A percentile compares a stretch with the other conserved stretches of the same genome.
Conservation (phyloP, 2,888 invertebrate genomes). For the Oligia latruncula region DNA sequence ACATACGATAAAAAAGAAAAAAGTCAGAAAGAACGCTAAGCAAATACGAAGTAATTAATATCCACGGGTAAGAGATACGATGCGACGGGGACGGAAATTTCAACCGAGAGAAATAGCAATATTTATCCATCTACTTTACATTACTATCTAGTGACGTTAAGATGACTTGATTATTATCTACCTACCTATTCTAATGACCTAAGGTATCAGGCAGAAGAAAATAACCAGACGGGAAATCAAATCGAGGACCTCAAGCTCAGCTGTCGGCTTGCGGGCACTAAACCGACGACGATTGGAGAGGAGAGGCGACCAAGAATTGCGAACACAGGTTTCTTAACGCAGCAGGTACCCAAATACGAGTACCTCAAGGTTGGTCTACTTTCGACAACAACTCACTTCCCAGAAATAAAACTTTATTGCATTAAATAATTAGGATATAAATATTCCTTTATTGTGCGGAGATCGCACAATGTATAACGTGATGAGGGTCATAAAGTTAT, state of each 20-base stretch:
- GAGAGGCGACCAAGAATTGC: not conserved
- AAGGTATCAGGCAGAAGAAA: not conserved
- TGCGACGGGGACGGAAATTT: too few species aligned
- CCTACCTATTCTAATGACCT: not conserved
- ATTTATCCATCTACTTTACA: not conserved
- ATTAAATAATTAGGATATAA: conserved; percentile 11
- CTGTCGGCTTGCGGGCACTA: not conserved
- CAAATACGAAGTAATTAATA: too few species aligned
- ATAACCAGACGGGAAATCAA: not conserved
- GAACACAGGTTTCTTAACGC: not conserved
- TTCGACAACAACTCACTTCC: conserved; percentile 7
- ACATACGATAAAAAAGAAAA: too few species aligned
- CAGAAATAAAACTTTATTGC: conserved; percentile 5
- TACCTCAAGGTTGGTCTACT: conserved; percentile 20
- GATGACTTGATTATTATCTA: not conserved
- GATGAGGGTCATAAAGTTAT: too few species aligned
- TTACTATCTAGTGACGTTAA: not conserved
- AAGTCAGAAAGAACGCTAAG: too few species aligned
- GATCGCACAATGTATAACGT: not conserved
- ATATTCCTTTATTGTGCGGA: conserved; percentile 3
- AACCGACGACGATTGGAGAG: not conserved
- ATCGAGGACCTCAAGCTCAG: not conserved
- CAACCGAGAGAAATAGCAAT: not conserved
- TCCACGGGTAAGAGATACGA: too few species aligned
- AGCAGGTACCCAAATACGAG: not conserved